Evolutionary conservation across 2,113 vertebrate genomes (phyloP), one percentile per base, ranked within the genome.

Genomic region (Siniperca knerii): DNA sequence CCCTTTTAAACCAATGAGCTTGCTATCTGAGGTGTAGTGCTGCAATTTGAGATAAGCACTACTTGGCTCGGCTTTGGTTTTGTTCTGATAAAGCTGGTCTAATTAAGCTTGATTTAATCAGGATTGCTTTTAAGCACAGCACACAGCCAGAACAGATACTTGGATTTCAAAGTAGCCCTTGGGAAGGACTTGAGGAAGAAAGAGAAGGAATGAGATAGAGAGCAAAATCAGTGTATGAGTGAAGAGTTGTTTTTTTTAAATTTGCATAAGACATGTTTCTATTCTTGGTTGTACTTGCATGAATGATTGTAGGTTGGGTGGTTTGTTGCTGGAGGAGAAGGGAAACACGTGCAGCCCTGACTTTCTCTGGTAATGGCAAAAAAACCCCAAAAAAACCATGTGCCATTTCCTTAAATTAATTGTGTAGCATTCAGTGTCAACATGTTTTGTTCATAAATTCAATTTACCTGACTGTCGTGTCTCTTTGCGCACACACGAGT

Each of bases 91-190:
- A 92, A 93, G 94, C 93, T 88, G 92, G 94, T 95, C 94, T 96
- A 96, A 96, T 96, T 96, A 95, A 94, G 94, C 92, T 93, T 94
- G 94, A 96, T 95, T 95, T 95, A 95, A 95, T 95, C 94, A 75
- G 88, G 86, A 92, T 92, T 92, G 91, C 93, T 94, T 94, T 95
- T 95, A 95, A 95, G 92, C 91, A 91, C 88, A 90, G 85, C 90
- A 83, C 90, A 88, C 86, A 88, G 91, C 87, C 75, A 76, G 93
- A 92, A 91, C 89, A 87, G 87, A 90, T 93, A 91, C 92, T 95
- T 94, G 93, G 93, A 94, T 95, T 95, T 94, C 85, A 87, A 88
- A 94, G 91, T 93, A 91, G 87, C 93, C 91, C 92, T 91, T 89
- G 92, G 95, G 94, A 95, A 87, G 81, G 81, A 89, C 91, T 91